These are phyloP conservation scores for Ditylenchus dipsaci DNA, from an alignment of 1,140 invertebrate genomes.

Conservation along the genomic window DNA sequence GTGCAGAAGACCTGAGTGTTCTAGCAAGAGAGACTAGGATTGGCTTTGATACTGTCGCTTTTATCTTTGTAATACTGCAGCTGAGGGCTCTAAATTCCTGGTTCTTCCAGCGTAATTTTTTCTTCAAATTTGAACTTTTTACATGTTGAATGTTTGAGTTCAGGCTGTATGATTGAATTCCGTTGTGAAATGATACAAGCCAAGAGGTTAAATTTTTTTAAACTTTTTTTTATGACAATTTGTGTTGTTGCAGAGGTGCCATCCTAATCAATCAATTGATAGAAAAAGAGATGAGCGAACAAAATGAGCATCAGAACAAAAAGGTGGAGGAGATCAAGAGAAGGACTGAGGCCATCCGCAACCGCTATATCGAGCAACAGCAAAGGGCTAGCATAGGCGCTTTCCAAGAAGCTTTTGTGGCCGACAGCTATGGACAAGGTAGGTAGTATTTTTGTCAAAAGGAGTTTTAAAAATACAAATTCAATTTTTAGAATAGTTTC, in stretches of 20 bases:
- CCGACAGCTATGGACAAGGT: constrained; percentile 58
- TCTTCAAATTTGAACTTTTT: too few species aligned
- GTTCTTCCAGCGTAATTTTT: constrained; percentile 49
- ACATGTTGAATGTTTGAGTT: too few species aligned
- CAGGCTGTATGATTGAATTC: constrained; percentile 54
- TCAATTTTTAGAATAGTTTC: too few species aligned
- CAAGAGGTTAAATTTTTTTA: constrained; percentile 35
- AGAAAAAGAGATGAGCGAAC: constrained; percentile 57
- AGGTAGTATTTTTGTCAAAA: too few species aligned
- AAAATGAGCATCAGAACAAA: constrained; percentile 50
- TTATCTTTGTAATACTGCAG: constrained; percentile 53
- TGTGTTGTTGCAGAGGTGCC: constrained; percentile 48
- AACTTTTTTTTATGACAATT: background rate
- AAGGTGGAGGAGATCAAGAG: constrained; percentile 53
- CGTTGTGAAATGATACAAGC: constrained; percentile 56
- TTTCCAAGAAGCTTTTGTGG: constrained; percentile 19
- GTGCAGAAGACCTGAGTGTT: background rate
- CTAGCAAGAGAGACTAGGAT: constrained; percentile 45
- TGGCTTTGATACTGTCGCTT: constrained; percentile 52
- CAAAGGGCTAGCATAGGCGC: constrained; percentile 23
- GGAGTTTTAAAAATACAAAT: too few species aligned
- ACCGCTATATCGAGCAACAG: constrained; percentile 49
- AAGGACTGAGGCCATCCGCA: constrained; percentile 50
- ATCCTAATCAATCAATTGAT: constrained; percentile 56
- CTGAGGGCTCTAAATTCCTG: constrained; percentile 51